Evolutionary conservation across 1,140 invertebrate genomes (phyloP), one percentile per base, ranked within the genome.

Genomic region (Asobara japonica): DNA sequence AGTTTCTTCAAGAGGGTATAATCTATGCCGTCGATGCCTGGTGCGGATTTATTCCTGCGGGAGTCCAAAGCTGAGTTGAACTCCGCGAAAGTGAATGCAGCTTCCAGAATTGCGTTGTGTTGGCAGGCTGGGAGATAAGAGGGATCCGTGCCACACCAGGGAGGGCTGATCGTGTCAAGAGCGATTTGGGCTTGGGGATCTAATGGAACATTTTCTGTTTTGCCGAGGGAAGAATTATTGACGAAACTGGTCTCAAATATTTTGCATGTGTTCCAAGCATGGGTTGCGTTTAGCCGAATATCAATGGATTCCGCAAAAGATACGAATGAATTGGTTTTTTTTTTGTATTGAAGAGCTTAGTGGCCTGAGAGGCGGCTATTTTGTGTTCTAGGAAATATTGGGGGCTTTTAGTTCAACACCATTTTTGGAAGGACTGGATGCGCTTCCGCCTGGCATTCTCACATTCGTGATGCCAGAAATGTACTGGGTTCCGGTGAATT

Each of bases 391-490:
- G 22, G 27, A 51, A 27, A 31, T 73, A 66, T n/a, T 51, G 7
- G 1, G 48, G 10, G 3, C 29, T n/a, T 33, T 20, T 18, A 2
- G 2, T 66, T 65, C 29, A 18, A 27, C 61, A 5, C 30, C 45
- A 73, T 65, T 65, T 69, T 65, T 65, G 48, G n/a, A 36, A 68
- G 8, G 33, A 2, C 11, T 20, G 33, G 2, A 16, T 27, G 29
- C 71, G 10, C 10, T 45, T 18, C 48, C 60, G 29, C 36, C 38
- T 68, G 0, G 45, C 60, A 1, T 16, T 18, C 13, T 68, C 60
- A 33, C 71, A 73, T 1, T 73, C 45, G 1, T 0, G 0, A 22
- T 73, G 66, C 72, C 72, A 73, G 66, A 38, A 73, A 3, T 66
- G 60, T 3, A 65, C 61, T 2, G 72, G 72, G 31, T 73, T 73